Percentiles rank a stretch among this genome's conserved stretches.
phyloP scores from a whole-genome alignment of 2,888 invertebrate species.

The Plemyria rubiginata region DNA sequence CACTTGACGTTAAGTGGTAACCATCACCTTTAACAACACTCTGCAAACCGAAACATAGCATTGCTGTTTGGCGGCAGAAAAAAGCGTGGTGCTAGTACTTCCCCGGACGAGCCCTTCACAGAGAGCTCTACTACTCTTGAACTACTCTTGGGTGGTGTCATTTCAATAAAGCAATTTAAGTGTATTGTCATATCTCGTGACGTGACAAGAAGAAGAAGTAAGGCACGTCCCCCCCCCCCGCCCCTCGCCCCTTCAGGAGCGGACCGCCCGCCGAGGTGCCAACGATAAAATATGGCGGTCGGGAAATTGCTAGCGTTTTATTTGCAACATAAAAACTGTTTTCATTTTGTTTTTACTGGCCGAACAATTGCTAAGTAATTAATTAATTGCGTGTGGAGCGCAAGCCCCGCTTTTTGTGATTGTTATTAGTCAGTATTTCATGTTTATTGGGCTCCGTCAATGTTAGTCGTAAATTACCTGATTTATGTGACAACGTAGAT shows the following conservation, averaged over 20 bases:
- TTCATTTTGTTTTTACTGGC: slow-evolving; percentile 40
- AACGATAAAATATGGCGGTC: slow-evolving; percentile 35
- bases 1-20: too few relatives aligned
- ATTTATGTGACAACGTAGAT: neutral
- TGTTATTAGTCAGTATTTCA: neutral
- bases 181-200: too few relatives aligned
- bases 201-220: too few relatives aligned
- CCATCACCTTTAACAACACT: too few relatives aligned
- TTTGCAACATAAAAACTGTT: slow-evolving; percentile 36
- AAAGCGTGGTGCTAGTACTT: too few relatives aligned
- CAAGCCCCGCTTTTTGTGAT: neutral
- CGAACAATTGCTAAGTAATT: slow-evolving; percentile 32
- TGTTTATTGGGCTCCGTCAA: neutral
- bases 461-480: neutral
- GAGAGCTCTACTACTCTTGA: too few relatives aligned
- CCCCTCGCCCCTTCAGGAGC: slow-evolving; percentile 4
- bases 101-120: too few relatives aligned
- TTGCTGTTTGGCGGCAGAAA: too few relatives aligned
- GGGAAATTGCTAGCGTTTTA: slow-evolving; percentile 38
- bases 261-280: slow-evolving; percentile 38
- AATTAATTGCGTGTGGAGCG: slow-evolving; percentile 13
- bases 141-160: too few relatives aligned
- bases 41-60: too few relatives aligned
- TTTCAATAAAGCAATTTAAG: too few relatives aligned
- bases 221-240: too few relatives aligned